These are phyloP conservation scores for Stomorhina lunata DNA, from an alignment of 2,888 invertebrate species.

Conservation along the genomic window DNA sequence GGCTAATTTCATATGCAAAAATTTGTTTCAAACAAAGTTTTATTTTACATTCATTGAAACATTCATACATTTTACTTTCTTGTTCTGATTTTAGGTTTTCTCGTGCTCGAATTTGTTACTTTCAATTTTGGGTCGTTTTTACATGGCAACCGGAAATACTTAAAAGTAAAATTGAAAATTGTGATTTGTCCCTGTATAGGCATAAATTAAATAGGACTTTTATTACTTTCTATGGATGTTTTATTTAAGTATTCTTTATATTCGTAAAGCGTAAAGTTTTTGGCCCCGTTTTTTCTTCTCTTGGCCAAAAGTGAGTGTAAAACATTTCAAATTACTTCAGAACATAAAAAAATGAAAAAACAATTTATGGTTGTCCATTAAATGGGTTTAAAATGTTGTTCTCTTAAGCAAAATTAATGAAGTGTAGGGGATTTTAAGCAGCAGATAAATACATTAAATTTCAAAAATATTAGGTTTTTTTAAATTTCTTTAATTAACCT, in stretches of 20 bases:
- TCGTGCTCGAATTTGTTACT: constrained; percentile 14
- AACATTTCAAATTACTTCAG: constrained; percentile 59
- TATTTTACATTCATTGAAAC: background rate
- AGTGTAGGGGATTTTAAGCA: constrained; percentile 50
- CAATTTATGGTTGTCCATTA: constrained; percentile 53
- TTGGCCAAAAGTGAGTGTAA: constrained; percentile 58
- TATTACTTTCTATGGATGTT: constrained; percentile 58
- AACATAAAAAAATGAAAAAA: too few relatives aligned
- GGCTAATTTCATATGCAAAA: constrained; percentile 56
- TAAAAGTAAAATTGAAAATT: constrained; percentile 47
- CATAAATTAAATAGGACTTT: constrained; percentile 64
- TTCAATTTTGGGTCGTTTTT: constrained; percentile 13
- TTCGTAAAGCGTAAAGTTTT: constrained; percentile 27
- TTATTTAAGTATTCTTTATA: constrained; percentile 30
- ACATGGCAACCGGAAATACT: constrained; percentile 48
- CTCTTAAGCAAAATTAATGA: constrained; percentile 60
- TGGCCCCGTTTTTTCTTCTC: constrained; percentile 26
- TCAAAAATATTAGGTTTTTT: background rate
- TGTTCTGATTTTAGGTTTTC: background rate
- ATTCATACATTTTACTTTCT: background rate
- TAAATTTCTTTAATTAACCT: background rate
- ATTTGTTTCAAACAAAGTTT: constrained; percentile 20
- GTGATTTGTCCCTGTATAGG: constrained; percentile 56
- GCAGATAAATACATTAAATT: background rate
- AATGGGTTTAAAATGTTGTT: constrained; percentile 33